Evolutionary conservation across 2,113 vertebrate species (phyloP).

Genomic region (Pseudonaja textilis): DNA sequence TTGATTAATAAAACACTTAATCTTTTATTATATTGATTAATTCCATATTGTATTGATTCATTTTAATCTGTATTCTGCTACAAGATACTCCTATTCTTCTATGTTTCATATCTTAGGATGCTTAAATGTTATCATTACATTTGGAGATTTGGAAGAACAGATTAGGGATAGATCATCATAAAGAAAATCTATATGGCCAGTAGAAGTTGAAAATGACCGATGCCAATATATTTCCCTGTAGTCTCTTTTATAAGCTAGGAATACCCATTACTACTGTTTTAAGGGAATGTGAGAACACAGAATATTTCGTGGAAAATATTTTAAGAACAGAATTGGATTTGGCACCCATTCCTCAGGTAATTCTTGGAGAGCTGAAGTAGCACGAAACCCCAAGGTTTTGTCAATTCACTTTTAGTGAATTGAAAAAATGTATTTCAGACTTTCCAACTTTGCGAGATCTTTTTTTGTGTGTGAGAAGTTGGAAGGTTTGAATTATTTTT

Average conservation of each 20-base stretch:
- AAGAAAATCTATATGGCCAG: neutral
- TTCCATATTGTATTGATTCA: neutral
- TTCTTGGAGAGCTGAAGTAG: neutral
- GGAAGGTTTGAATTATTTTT: too few relatives aligned
- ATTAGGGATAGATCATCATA: neutral
- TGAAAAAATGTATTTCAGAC: too few relatives aligned
- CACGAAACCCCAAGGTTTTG: neutral
- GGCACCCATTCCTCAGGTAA: neutral
- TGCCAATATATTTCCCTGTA: neutral
- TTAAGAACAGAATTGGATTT: neutral
- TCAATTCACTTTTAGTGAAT: neutral
- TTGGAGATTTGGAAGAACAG: neutral
- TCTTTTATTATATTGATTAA: too few relatives aligned
- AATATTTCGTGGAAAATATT: neutral
- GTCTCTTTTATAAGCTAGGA: neutral
- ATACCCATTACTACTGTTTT: neutral
- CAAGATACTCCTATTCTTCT: neutral
- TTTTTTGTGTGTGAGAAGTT: too few relatives aligned
- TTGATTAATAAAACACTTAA: neutral
- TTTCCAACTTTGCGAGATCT: too few relatives aligned
- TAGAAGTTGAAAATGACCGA: neutral
- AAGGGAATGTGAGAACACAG: neutral
- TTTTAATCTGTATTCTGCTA: neutral
- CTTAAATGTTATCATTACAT: neutral
- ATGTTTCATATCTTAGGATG: neutral